phyloP scores from a whole-genome alignment of 2,113 vertebrate species.

The Periophthalmodon schlosseri region DNA sequence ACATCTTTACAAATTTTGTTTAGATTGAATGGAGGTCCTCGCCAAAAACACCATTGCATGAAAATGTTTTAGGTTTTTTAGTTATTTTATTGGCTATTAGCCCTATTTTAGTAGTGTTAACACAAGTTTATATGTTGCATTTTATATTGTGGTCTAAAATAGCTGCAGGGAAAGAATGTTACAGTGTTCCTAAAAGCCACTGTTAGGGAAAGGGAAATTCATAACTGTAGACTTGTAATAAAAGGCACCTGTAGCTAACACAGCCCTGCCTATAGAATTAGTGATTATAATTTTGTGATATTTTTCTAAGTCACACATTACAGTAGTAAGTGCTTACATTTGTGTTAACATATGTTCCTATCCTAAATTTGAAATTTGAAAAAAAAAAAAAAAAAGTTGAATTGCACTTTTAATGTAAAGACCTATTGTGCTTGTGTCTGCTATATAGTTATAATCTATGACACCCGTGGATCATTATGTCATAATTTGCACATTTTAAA shows the following conservation, averaged over 20 bases:
- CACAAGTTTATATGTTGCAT: too few species aligned
- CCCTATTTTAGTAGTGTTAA: not conserved
- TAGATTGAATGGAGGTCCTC: slow-evolving; percentile 2
- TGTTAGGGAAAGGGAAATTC: not conserved
- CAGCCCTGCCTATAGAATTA: not conserved
- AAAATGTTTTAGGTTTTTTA: not conserved
- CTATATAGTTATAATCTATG: too few species aligned
- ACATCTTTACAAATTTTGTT: slow-evolving; percentile 11
- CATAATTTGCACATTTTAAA: too few species aligned
- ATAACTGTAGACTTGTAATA: not conserved
- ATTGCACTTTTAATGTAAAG: too few species aligned
- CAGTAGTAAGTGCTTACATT: not conserved
- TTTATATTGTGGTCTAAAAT: not conserved
- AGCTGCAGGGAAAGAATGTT: not conserved
- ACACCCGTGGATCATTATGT: too few species aligned
- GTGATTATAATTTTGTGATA: not conserved
- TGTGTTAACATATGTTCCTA: not conserved
- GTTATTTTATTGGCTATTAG: too few species aligned
- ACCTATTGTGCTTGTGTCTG: too few species aligned
- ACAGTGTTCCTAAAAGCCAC: not conserved
- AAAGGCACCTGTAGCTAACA: not conserved
- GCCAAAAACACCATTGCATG: not conserved
- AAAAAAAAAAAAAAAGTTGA: too few species aligned
- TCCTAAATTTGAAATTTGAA: too few species aligned
- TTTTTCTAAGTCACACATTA: not conserved